These are phyloP conservation scores for Sthenelais limicola DNA, from an alignment of 2,888 invertebrate species.

Conservation along the genomic window DNA sequence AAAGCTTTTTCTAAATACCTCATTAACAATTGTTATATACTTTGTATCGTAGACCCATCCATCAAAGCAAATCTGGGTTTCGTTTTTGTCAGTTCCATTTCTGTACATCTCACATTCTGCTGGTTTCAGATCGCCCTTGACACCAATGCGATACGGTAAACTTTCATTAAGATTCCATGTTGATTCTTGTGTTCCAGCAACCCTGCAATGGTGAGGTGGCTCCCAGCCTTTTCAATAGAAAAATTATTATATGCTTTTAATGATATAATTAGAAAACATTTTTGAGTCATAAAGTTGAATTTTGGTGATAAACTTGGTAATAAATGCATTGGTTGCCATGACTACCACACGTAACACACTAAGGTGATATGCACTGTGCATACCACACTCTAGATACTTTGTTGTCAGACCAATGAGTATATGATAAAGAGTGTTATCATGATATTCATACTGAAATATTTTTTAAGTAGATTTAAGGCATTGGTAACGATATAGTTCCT, in stretches of 20 bases:
- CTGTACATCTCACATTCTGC: not conserved
- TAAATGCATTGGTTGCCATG: no score
- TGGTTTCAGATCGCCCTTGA: not conserved
- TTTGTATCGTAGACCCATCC: not conserved
- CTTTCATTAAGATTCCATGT: not conserved
- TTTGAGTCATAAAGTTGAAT: no score
- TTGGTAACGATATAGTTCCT: no score
- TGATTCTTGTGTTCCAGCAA: not conserved
- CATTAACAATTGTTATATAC: slow-evolving; percentile 4
- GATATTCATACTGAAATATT: no score
- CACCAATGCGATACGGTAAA: not conserved
- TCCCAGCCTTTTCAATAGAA: not conserved
- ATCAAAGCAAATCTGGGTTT: not conserved
- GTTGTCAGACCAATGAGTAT: no score
- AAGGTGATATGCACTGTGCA: not conserved
- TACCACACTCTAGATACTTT: not conserved
- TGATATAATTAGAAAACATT: no score
- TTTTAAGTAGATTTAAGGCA: no score
- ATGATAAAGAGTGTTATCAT: no score
- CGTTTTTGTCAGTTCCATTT: not conserved
- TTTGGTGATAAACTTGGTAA: no score
- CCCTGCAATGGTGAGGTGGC: slow-evolving; percentile 9
- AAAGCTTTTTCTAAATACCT: not conserved
- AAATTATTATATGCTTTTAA: no score
- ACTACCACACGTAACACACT: not conserved